A percentile compares a stretch with the other conserved stretches of the same genome.
Conservation (phyloP, 92 coral and sea anemone genomes). For the Nematostella vectensis region DNA sequence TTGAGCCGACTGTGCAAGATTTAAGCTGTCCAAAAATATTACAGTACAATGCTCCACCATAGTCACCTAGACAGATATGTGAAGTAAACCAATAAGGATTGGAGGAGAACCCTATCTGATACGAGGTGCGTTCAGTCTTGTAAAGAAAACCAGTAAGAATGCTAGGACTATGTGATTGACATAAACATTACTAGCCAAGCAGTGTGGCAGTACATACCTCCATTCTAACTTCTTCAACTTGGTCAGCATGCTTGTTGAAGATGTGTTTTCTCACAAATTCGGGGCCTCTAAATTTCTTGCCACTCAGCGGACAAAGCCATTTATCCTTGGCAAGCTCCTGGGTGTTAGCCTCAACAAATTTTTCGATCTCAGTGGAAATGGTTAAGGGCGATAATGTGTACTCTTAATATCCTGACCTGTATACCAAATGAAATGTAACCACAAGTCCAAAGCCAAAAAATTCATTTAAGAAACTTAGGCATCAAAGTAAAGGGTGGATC, state of each 20-base stretch:
- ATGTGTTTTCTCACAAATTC: constrained; percentile 95
- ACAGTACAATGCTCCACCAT: no score
- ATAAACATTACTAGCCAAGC: no score
- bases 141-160: no score
- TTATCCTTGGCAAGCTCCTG: constrained; percentile 95
- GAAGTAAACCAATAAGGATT: no score
- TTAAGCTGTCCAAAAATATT: no score
- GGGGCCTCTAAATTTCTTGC: constrained; percentile 96
- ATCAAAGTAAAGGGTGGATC: no score
- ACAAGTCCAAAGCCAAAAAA: no score
- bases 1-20: constrained; percentile 47
- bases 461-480: no score
- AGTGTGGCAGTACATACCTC: constrained; percentile 50
- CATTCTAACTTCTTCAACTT: constrained; percentile 82
- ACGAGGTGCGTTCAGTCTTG: no score
- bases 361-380: constrained; percentile 73
- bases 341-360: constrained; percentile 92
- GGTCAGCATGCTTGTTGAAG: constrained; percentile 92
- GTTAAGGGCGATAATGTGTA: constrained; percentile 67
- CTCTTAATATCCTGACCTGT: neutral
- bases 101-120: no score
- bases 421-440: neutral
- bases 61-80: no score
- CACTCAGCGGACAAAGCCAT: constrained; percentile 97
- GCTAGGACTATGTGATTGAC: no score